Evolutionary conservation across 2,797 vertebrate species (phyloP), one percentile per base, ranked within the genome.

Genomic region (Bovichtus variegatus): DNA sequence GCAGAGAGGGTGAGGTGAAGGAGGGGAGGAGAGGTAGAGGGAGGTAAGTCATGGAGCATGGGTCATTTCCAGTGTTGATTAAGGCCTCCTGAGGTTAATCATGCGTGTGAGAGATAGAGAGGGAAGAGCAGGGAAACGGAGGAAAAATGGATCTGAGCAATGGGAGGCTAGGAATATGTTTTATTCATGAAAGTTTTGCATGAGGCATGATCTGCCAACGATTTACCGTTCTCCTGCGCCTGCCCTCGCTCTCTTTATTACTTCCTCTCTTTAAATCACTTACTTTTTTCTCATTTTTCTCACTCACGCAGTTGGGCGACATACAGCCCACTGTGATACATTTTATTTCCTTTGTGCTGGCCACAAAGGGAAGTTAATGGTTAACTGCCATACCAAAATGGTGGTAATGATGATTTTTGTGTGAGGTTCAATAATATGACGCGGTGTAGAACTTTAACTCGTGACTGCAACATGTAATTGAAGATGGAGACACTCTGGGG

Each of bases 61-160:
- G 93, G 93, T 95, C 94, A 95, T 95, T 94, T 95, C 91, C 91
- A 94, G 89, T 83, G 85, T 90, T 93, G 93, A 95, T 95, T 94
- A 94, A 95, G 92, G 92, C 90, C 93, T 93, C 92, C 91, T 25
- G 81, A 91, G 92, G 93, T 95, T 93, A 94, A 94, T 92, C 91
- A 91, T 87, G 91, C 89, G 53, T 83, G 87, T 78, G 82, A 92
- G 88, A 92, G 90, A 93, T 88, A 89, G 87, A 91, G 89, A 85
- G 84, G 67, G 73, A 76, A 86, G 82, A 87, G 76, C 82, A 80
- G 89, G 78, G 74, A 86, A 89, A 87, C 49, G 73, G 76, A 86
- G 84, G 88, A 85, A 89, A 91, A 92, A 93, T 93, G 90, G 90
- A 92, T 92, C 83, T 61, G 81, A 87, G 89, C 88, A 83, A 89